phyloP scores from a whole-genome alignment of 1,140 invertebrate genomes.

The Stratiolaelaps scimitus region DNA sequence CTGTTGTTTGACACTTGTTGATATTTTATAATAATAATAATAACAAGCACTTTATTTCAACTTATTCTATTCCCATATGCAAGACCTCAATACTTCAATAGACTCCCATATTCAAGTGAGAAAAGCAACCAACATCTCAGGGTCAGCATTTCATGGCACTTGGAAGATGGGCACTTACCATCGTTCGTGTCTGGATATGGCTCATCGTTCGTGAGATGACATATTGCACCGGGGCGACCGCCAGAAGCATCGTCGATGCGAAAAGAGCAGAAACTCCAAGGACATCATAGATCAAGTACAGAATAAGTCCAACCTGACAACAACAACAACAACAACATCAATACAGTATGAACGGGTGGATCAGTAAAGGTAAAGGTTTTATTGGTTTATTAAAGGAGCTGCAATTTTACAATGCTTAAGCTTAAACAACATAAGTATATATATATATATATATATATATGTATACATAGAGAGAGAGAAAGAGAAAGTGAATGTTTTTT shows the following conservation, averaged over 20 bases:
- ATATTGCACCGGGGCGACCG: constrained; percentile 58
- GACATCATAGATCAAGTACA: constrained; percentile 20
- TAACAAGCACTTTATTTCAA: no score
- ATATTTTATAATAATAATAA: constrained; percentile 22
- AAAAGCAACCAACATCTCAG: no score
- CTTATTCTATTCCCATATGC: no score
- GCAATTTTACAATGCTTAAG: neutral
- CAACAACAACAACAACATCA: neutral
- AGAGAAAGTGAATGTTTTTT: neutral
- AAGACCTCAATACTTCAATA: no score
- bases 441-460: constrained; percentile 48
- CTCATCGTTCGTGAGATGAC: constrained; percentile 54
- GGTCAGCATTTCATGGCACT: no score
- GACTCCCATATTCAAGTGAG: no score
- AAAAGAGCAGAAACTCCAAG: constrained; percentile 10
- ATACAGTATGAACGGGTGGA: no score
- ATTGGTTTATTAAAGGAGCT: constrained; percentile 6
- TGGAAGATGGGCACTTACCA: constrained; percentile 45
- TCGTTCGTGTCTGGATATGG: constrained; percentile 51
- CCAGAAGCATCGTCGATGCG: constrained; percentile 49
- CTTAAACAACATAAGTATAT: no score
- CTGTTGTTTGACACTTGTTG: neutral
- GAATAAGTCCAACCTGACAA: constrained; percentile 10
- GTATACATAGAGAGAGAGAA: neutral
- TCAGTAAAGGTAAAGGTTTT: no score